These are phyloP conservation scores for Percopsis transmontana DNA, from an alignment of 2,113 vertebrate genomes.

Conservation along the genomic window DNA sequence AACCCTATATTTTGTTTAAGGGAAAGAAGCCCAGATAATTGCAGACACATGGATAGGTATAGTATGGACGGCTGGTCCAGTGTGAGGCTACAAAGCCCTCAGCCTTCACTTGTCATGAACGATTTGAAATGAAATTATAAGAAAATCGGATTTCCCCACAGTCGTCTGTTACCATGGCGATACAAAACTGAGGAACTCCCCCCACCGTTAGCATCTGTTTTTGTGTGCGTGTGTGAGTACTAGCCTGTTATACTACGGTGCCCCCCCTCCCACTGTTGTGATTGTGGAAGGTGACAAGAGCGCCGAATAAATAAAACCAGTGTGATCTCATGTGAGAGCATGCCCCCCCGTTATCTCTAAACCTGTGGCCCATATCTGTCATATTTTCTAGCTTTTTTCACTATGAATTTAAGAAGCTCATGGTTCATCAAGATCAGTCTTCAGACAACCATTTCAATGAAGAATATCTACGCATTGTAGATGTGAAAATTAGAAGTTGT, in stretches of 20 bases:
- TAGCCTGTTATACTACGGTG: not conserved
- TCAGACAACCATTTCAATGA: no score
- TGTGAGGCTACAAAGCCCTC: not conserved
- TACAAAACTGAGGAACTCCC: constrained; percentile 26
- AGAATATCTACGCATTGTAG: no score
- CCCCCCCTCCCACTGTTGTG: not conserved
- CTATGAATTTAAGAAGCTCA: no score
- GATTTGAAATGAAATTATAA: constrained; percentile 65
- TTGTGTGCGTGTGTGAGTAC: not conserved
- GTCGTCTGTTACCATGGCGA: constrained; percentile 55
- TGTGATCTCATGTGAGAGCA: no score
- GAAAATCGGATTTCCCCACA: constrained; percentile 35
- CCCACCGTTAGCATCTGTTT: not conserved
- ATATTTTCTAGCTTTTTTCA: no score
- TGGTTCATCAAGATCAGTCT: no score
- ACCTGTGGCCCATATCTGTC: no score
- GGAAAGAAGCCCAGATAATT: not conserved
- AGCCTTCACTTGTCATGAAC: constrained; percentile 51
- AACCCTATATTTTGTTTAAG: not conserved
- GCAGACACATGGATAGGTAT: constrained; percentile 17
- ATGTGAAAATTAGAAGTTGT: no score
- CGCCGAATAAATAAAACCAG: no score
- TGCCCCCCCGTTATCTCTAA: no score
- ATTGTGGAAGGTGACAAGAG: constrained; percentile 4
- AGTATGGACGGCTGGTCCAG: constrained; percentile 8